These are phyloP conservation scores for Drosophila tripunctata DNA, from an alignment of 2,888 invertebrate species.

Conservation along the genomic window DNA sequence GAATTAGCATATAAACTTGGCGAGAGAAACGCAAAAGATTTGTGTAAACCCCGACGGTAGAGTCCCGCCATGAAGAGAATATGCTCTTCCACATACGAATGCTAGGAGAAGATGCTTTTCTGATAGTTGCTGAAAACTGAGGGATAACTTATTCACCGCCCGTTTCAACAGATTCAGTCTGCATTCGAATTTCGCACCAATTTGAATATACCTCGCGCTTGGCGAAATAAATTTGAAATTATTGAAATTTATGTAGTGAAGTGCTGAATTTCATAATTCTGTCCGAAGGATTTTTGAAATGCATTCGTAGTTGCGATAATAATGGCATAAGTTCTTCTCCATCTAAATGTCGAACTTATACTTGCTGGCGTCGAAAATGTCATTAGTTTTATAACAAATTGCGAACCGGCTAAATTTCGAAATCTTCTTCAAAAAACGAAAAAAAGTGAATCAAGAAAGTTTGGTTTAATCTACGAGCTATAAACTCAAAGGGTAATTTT, in stretches of 20 bases:
- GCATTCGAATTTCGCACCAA: slow-evolving; percentile 75
- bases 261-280: slow-evolving; percentile 14
- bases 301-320: slow-evolving; percentile 17
- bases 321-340: slow-evolving; percentile 57
- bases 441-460: slow-evolving; percentile 2
- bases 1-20: background rate
- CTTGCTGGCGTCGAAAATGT: slow-evolving; percentile 33
- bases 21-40: background rate
- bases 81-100: slow-evolving; percentile 14
- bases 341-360: background rate
- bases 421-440: background rate
- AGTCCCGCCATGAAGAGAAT: too few relatives aligned
- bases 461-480: slow-evolving; percentile 24
- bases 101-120: background rate
- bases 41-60: slow-evolving; percentile 1
- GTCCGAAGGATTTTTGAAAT: slow-evolving; percentile 48
- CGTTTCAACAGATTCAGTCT: slow-evolving; percentile 58
- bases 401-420: background rate
- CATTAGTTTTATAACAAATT: slow-evolving; percentile 5
- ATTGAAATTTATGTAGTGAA: slow-evolving; percentile 21
- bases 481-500: slow-evolving; percentile 40
- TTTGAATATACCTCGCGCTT: slow-evolving; percentile 29
- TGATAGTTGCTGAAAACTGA: slow-evolving; percentile 6
- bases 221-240: slow-evolving; percentile 32
- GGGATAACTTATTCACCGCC: slow-evolving; percentile 27